Percentiles rank a stretch among this genome's conserved stretches.
Conservation (phyloP, 2,113 vertebrate species). For the Forbesichthys papilliferus region DNA sequence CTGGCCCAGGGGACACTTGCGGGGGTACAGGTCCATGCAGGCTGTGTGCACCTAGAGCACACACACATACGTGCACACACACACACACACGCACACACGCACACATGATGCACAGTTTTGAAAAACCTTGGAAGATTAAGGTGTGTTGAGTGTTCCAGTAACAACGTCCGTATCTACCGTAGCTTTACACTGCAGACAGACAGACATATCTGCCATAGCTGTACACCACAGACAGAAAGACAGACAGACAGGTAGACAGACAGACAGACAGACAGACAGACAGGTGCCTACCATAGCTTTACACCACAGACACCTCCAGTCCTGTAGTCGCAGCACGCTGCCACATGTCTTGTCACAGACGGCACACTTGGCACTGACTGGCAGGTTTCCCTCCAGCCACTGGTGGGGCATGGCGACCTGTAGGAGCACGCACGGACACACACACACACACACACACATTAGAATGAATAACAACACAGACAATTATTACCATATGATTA, state of each 20-base stretch:
- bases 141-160: no score
- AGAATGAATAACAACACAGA: not conserved
- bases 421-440: not conserved
- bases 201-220: no score
- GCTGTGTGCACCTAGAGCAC: slow-evolving; percentile 89
- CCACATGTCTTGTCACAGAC: slow-evolving; percentile 98
- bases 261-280: not conserved
- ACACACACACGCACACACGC: not conserved
- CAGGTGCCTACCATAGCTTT: slow-evolving; percentile 89
- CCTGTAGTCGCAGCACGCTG: slow-evolving; percentile 93
- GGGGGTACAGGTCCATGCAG: slow-evolving; percentile 92
- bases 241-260: no score
- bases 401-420: slow-evolving; percentile 98
- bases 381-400: slow-evolving; percentile 96
- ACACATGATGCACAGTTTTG: not conserved
- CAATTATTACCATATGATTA: not conserved
- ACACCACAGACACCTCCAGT: slow-evolving; percentile 99
- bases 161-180: no score
- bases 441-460: not conserved
- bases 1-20: slow-evolving; percentile 94
- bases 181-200: no score
- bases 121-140: no score
- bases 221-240: no score
- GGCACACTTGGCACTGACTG: slow-evolving; percentile 95
- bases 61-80: not conserved